Evolutionary conservation across 2,113 vertebrate species (phyloP).

Genomic region (Tetrao urogallus): DNA sequence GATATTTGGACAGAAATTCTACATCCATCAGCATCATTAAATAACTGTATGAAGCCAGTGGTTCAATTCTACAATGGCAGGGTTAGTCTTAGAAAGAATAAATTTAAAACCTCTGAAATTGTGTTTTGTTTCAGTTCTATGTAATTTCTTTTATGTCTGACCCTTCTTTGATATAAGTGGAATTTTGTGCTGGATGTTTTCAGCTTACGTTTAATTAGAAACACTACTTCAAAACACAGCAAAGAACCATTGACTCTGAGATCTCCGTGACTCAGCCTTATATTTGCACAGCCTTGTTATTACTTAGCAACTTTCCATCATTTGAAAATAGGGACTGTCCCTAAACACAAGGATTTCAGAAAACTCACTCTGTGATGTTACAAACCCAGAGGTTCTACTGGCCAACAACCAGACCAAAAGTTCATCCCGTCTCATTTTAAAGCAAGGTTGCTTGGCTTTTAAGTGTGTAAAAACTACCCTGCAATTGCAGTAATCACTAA

Average conservation of each 20-base stretch:
- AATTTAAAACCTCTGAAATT: not conserved
- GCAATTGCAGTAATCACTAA: not conserved
- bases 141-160: not conserved
- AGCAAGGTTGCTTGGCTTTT: not conserved
- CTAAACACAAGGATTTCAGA: not conserved
- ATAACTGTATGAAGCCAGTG: not conserved
- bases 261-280: not conserved
- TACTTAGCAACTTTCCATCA: not conserved
- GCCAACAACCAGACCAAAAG: not conserved
- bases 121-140: not conserved
- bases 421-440: not conserved
- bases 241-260: not conserved
- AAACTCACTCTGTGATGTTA: not conserved
- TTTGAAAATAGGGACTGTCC: not conserved
- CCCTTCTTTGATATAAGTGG: not conserved
- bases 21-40: not conserved
- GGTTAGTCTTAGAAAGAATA: not conserved
- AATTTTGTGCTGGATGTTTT: not conserved
- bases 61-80: not conserved
- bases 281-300: not conserved
- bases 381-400: not conserved
- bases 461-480: not conserved
- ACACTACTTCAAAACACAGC: not conserved
- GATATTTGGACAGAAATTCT: not conserved
- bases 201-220: not conserved